These are phyloP conservation scores for Heterocephalus glaber DNA, from an alignment of 2,113 vertebrate species.

Conservation along the genomic window DNA sequence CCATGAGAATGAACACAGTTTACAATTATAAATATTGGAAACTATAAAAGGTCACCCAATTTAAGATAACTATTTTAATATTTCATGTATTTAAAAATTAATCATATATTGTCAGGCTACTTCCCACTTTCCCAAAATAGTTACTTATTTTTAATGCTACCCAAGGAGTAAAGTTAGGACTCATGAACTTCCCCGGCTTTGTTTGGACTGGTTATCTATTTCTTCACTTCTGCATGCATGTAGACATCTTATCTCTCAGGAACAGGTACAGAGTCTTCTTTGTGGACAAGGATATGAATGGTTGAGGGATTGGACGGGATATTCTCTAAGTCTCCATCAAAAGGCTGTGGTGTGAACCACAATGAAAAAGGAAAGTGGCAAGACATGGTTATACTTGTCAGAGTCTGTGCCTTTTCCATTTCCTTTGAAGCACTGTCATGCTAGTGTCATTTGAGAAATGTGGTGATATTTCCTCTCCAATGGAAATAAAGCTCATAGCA, in stretches of 20 bases:
- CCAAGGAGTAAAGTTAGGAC: background rate
- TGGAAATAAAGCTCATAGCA: background rate
- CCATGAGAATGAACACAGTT: background rate
- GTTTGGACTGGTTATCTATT: background rate
- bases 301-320: background rate
- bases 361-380: background rate
- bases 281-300: background rate
- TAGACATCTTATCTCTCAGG: background rate
- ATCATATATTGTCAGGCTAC: background rate
- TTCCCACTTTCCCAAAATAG: background rate
- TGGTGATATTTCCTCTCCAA: background rate
- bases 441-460: background rate
- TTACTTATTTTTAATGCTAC: background rate
- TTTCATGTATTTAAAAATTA: background rate
- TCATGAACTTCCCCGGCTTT: background rate
- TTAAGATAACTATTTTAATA: background rate
- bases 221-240: constrained; percentile 19
- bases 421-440: background rate
- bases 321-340: constrained; percentile 6
- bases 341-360: background rate
- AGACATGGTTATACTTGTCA: background rate
- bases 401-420: background rate
- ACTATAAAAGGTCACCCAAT: background rate
- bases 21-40: background rate
- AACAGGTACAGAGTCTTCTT: constrained; percentile 33